Base-by-base conservation (phyloP, 2,888 invertebrate genomes). In the Lucinisca nassula region DNA sequence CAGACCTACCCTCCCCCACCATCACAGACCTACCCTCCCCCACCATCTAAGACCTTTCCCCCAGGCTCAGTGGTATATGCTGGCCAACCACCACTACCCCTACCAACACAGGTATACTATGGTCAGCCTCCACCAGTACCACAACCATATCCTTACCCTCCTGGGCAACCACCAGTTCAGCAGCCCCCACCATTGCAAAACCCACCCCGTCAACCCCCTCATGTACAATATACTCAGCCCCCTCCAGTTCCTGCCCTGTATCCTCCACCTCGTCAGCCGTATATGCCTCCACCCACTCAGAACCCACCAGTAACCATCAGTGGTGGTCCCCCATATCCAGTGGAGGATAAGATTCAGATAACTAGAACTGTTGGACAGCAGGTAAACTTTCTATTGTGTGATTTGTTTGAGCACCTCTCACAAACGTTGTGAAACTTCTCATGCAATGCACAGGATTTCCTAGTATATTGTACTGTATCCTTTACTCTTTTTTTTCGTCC, bases 301-400 rank as follows among this genome's bases (percentile, higher is more conserved):
- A 72, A 12, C 24, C 37, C 72, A 35, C 8, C 72, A 24, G 45
- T 75, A 30, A 49, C 79, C 61, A 45, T 35, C 14, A 10, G 35
- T 37, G 76, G 49, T 40, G 80, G 80, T 24, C 84, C 84, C 24
- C 84, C 84, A 45, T 85, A 85, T 45, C 84, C 84, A 21, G 58
- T 81, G 51, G 76, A 80, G 10, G 80, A 72, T 30, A 55, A 55
- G 24, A 14, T 70, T 38, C 35, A 49, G 30, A 72, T 84, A 24
- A 84, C 51, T 73, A 32, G 73, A 51, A 73, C 78, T n/a, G 58
- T 78, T 21, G 79, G 32, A 72, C 45, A 70, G 27, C 30, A 70
- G 51, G 51, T 72, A 70, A 67, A 35, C 45, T 45, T 45, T 45
- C 45, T 45, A 17, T 45, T 45, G 45, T 45, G 45, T 45, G 45